phyloP scores from a whole-genome alignment of 2,113 vertebrate species.

The Rhabdomys dilectus region DNA sequence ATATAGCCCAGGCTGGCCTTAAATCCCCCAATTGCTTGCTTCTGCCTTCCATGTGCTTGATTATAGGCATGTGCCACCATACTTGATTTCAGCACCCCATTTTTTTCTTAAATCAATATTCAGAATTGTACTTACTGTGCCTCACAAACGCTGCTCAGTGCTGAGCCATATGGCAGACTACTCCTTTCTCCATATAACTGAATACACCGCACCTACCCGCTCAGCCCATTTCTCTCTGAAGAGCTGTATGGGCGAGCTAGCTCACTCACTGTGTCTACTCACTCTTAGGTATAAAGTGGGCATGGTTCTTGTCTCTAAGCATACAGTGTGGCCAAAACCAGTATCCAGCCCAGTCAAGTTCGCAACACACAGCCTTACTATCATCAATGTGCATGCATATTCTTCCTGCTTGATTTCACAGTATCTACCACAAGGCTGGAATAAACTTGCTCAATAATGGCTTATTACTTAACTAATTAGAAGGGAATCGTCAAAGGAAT shows the following conservation, averaged over 20 bases:
- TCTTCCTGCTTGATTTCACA: not conserved
- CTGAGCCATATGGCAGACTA: not conserved
- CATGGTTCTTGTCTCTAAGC: not conserved
- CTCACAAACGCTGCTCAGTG: not conserved
- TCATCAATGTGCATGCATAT: not conserved
- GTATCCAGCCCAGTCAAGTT: not conserved
- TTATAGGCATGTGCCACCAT: not conserved
- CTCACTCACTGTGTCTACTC: not conserved
- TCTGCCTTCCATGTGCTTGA: too few relatives aligned
- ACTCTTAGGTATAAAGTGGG: not conserved
- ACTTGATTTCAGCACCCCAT: not conserved
- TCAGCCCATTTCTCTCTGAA: not conserved
- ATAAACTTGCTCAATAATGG: not conserved
- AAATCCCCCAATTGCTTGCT: not conserved
- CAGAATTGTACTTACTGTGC: not conserved
- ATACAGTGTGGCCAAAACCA: not conserved
- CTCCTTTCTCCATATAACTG: slow-evolving; percentile 11
- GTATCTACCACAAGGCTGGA: not conserved
- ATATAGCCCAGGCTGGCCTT: not conserved
- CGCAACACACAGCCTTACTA: not conserved
- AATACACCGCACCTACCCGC: not conserved
- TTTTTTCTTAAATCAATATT: slow-evolving; percentile 46
- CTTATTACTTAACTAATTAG: slow-evolving; percentile 31
- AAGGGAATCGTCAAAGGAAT: slow-evolving; percentile 6
- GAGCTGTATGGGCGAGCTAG: not conserved